A percentile compares a stretch with the other conserved stretches of the same genome.
Conservation (phyloP, 2,113 vertebrate genomes). For the Hiodon alosoides region DNA sequence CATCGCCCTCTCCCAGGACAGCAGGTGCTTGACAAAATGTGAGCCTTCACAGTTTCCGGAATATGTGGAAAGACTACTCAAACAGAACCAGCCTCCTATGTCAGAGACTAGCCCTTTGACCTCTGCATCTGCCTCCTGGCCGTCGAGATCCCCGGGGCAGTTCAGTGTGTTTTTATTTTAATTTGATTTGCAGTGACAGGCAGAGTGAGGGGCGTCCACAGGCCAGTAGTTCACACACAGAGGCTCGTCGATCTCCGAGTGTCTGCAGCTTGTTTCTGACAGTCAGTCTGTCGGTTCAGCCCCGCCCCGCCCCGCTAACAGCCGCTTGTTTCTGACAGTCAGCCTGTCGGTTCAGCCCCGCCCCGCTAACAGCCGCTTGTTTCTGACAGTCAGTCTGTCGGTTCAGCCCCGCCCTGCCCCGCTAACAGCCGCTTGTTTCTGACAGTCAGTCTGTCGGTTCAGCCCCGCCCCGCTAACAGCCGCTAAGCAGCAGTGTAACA, state of each 20-base stretch:
- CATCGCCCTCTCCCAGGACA: no score
- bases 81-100: no score
- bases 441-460: slow-evolving; percentile 1
- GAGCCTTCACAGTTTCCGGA: no score
- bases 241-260: neutral
- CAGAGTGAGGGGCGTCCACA: neutral
- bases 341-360: slow-evolving; percentile 1
- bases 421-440: no score
- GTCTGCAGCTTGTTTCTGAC: neutral
- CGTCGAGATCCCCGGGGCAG: neutral
- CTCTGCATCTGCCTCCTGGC: neutral
- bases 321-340: no score
- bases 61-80: no score
- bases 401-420: no score
- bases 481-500: neutral
- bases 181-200: neutral
- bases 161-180: neutral
- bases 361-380: neutral
- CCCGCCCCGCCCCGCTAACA: no score
- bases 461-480: neutral
- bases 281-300: neutral
- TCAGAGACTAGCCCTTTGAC: no score
- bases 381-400: neutral
- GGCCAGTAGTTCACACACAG: neutral
- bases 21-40: no score